A percentile compares a stretch with the other conserved stretches of the same genome.
These are phyloP conservation scores for Sphinx pinastri DNA, from an alignment of 2,888 invertebrate genomes.

Conservation along the genomic window DNA sequence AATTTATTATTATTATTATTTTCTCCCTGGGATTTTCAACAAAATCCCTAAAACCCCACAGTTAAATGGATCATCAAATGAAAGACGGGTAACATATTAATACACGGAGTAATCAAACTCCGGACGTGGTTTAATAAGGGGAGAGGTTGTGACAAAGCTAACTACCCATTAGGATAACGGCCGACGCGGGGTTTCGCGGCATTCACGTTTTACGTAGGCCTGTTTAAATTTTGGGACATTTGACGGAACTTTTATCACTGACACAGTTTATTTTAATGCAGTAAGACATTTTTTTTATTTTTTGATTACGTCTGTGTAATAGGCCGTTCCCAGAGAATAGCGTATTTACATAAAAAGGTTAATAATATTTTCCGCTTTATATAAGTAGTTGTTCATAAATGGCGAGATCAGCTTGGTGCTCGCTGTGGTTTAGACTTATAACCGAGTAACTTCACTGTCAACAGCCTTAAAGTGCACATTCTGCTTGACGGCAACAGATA, in stretches of 20 bases:
- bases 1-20: too few relatives aligned
- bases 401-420: too few relatives aligned
- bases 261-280: neutral
- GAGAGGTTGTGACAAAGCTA: constrained; percentile 23
- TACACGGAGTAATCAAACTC: constrained; percentile 4
- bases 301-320: neutral
- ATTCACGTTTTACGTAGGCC: constrained; percentile 21
- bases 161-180: constrained; percentile 24
- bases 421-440: too few relatives aligned
- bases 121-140: constrained; percentile 20
- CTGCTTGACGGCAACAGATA: neutral
- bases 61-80: constrained; percentile 6
- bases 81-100: constrained; percentile 5
- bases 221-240: constrained; percentile 25
- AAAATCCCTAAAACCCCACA: neutral
- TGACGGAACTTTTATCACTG: constrained; percentile 19
- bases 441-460: too few relatives aligned
- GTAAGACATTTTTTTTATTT: neutral
- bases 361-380: too few relatives aligned
- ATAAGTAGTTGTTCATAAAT: too few relatives aligned
- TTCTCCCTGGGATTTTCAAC: too few relatives aligned
- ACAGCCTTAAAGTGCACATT: neutral
- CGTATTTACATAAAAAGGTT: too few relatives aligned
- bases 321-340: neutral
- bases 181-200: neutral